A percentile compares a stretch with the other conserved stretches of the same genome.
These are phyloP conservation scores for Amitus sp. DNA, from an alignment of 2,888 invertebrate genomes.

Conservation along the genomic window DNA sequence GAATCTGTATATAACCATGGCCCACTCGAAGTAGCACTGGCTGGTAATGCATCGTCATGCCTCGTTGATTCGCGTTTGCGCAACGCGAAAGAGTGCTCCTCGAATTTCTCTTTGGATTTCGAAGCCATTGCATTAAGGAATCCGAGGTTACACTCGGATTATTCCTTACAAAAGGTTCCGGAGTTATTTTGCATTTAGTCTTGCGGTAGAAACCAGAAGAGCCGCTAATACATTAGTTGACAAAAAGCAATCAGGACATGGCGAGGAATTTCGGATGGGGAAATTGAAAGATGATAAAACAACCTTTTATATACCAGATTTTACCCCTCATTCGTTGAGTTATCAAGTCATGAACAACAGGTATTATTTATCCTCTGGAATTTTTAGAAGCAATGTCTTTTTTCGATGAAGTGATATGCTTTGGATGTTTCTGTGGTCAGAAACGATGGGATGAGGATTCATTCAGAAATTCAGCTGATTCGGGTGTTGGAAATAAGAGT, in stretches of 20 bases:
- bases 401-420: too few species aligned
- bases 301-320: too few species aligned
- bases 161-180: constrained; percentile 19
- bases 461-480: constrained; percentile 30
- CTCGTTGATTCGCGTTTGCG: constrained; percentile 26
- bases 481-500: constrained; percentile 25
- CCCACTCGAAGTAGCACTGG: constrained; percentile 23
- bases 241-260: not conserved
- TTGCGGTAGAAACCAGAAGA: too few species aligned
- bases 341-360: too few species aligned
- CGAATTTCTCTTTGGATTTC: constrained; percentile 26
- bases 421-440: too few species aligned
- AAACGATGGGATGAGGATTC: too few species aligned
- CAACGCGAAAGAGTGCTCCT: constrained; percentile 19
- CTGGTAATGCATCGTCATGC: constrained; percentile 21
- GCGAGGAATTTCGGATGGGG: too few species aligned
- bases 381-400: too few species aligned
- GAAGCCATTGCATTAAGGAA: constrained; percentile 30
- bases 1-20: constrained; percentile 21
- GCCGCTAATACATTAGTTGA: not conserved
- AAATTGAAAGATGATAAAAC: too few species aligned
- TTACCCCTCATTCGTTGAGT: too few species aligned
- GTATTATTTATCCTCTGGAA: too few species aligned
- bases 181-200: constrained; percentile 15
- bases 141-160: constrained; percentile 18